Conservation (phyloP, 2,113 vertebrate species). For the Leucopsar rothschildi region DNA sequence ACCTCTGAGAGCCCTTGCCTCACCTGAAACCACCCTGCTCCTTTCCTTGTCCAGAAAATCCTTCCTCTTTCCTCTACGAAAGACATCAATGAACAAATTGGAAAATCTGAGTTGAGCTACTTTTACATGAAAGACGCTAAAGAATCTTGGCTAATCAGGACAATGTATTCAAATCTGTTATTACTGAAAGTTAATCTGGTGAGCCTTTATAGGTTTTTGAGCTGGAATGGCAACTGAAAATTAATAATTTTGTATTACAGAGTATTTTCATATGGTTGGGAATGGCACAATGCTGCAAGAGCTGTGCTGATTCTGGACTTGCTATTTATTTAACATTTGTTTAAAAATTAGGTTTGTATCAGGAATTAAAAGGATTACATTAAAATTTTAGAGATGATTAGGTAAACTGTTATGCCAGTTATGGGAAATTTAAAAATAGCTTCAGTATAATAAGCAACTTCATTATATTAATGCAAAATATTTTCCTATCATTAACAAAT, state of each 20-base stretch:
- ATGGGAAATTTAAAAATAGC: not conserved
- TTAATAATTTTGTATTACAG: not conserved
- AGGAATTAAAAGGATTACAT: not conserved
- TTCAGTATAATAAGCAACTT: not conserved
- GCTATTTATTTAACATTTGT: not conserved
- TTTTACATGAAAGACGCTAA: not conserved
- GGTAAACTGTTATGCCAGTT: not conserved
- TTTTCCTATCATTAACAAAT: not conserved
- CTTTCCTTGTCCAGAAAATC: not conserved
- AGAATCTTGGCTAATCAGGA: not conserved
- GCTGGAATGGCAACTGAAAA: not conserved
- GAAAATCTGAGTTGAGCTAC: not conserved
- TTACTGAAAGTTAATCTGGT: not conserved
- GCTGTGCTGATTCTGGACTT: not conserved
- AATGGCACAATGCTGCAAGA: not conserved
- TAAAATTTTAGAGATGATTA: not conserved
- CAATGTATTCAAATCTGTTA: not conserved
- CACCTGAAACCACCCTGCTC: not conserved
- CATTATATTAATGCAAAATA: not conserved
- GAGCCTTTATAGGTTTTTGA: not conserved
- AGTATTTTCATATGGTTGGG: not conserved
- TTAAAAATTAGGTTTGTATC: not conserved
- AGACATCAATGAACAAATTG: not conserved
- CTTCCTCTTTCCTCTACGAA: not conserved
- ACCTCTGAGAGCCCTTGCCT: not conserved